These are phyloP conservation scores for Ophion ventricosus DNA, from an alignment of 2,888 invertebrate species.

Conservation along the genomic window DNA sequence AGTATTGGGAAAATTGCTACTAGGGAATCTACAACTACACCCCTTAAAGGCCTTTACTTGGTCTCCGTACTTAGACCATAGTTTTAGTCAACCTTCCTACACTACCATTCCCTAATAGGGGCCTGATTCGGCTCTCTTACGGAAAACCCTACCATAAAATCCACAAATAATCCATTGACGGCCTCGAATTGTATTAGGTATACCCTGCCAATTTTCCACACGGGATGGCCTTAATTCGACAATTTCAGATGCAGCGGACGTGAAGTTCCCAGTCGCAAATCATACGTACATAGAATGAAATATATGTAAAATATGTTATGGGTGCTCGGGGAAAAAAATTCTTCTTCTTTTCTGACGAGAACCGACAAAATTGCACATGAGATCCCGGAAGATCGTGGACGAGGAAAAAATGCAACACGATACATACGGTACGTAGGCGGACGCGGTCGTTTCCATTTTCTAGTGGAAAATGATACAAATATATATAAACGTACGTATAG, in stretches of 20 bases:
- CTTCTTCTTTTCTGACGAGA: slow-evolving; percentile 17
- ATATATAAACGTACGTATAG: not conserved
- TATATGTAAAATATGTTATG: not conserved
- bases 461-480: not conserved
- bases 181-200: too few relatives aligned
- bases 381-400: slow-evolving; percentile 16
- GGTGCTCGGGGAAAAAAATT: slow-evolving; percentile 34
- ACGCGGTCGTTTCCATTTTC: slow-evolving; percentile 14
- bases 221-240: not conserved
- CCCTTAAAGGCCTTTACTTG: too few relatives aligned
- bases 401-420: slow-evolving; percentile 6
- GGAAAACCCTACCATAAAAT: too few relatives aligned
- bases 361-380: slow-evolving; percentile 33
- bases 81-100: too few relatives aligned
- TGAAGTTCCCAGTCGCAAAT: not conserved
- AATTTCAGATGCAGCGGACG: not conserved
- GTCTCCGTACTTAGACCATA: too few relatives aligned
- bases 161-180: too few relatives aligned
- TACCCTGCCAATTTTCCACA: too few relatives aligned
- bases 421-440: slow-evolving; percentile 22
- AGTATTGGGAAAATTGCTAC: too few relatives aligned
- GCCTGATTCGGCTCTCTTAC: too few relatives aligned
- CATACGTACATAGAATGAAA: not conserved
- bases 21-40: too few relatives aligned
- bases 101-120: too few relatives aligned